phyloP scores from a whole-genome alignment of 2,113 vertebrate genomes.

The Paralichthys olivaceus region DNA sequence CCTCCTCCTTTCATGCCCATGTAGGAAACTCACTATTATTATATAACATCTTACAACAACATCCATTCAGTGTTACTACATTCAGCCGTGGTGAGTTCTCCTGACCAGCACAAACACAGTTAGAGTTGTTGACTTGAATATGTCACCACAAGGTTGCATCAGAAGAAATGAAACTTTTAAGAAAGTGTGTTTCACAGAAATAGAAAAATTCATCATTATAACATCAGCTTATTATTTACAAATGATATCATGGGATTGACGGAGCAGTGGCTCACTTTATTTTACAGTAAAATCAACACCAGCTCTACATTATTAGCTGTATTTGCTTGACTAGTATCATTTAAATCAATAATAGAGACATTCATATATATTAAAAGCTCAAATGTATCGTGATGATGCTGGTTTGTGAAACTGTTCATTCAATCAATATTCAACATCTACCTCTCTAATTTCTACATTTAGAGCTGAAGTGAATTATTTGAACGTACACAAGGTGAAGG shows the following conservation, averaged over 20 bases:
- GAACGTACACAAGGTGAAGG: neutral
- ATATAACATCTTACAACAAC: conserved; percentile 67
- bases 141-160: neutral
- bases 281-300: neutral
- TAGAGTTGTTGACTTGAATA: neutral
- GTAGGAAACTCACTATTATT: conserved; percentile 65
- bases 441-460: neutral
- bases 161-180: neutral
- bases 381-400: neutral
- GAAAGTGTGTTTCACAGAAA: neutral
- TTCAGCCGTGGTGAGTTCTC: conserved; percentile 28
- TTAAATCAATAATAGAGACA: neutral
- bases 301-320: neutral
- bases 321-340: neutral
- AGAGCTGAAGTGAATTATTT: conserved; percentile 1
- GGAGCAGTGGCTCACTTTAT: neutral
- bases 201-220: neutral
- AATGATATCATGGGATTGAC: neutral
- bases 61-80: conserved; percentile 66
- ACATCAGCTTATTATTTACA: neutral
- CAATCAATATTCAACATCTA: neutral
- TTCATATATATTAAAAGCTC: neutral
- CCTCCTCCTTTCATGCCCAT: conserved; percentile 47
- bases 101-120: neutral
- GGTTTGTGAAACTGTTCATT: conserved; percentile 3